phyloP scores from a whole-genome alignment of 2,113 vertebrate species.

The Fulica atra region DNA sequence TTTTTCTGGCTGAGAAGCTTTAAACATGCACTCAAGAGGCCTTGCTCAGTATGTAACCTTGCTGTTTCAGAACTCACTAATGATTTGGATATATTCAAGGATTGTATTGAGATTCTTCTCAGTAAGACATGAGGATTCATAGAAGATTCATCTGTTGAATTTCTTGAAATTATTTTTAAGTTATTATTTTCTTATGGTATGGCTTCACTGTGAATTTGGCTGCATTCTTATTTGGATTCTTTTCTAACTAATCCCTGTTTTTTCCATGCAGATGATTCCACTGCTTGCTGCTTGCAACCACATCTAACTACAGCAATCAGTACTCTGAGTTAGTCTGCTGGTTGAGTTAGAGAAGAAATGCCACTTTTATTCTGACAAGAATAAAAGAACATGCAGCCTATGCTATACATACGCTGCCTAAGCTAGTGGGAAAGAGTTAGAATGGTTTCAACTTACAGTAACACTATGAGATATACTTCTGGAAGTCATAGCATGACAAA shows the following conservation, averaged over 20 bases:
- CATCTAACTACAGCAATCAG: neutral
- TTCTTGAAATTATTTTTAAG: neutral
- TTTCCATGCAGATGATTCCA: neutral
- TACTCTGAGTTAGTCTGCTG: neutral
- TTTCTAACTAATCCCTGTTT: rapidly evolving
- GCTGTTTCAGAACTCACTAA: constrained; percentile 75
- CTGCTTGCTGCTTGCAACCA: neutral
- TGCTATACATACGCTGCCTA: neutral
- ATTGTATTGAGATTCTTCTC: constrained; percentile 45
- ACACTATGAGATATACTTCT: neutral
- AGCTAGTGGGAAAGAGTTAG: neutral
- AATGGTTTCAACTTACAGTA: neutral
- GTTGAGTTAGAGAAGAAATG: neutral
- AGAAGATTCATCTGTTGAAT: neutral
- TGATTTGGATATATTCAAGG: constrained; percentile 67
- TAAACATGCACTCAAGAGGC: neutral
- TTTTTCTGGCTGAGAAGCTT: neutral
- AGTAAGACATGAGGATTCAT: neutral
- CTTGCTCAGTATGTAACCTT: constrained; percentile 51
- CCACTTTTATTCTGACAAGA: neutral
- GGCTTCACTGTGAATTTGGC: neutral
- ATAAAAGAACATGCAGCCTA: neutral
- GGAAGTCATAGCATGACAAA: neutral
- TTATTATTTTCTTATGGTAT: neutral
- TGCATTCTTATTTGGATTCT: neutral